phyloP scores from a whole-genome alignment of 2,888 invertebrate genomes.

The Zygothrica quintamaculata region DNA sequence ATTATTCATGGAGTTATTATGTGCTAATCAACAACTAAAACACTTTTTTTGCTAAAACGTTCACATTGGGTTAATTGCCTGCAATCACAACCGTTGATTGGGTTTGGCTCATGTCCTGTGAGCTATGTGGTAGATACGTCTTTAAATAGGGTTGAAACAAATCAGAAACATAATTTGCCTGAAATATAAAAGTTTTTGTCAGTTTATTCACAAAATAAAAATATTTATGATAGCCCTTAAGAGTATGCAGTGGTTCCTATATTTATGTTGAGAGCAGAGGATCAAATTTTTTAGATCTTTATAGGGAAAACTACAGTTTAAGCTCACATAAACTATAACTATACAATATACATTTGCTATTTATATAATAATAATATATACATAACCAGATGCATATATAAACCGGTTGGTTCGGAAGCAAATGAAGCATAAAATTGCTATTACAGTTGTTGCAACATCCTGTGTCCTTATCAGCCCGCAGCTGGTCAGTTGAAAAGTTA shows the following conservation, averaged over 20 bases:
- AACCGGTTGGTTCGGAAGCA: too few species aligned
- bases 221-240: constrained; percentile 47
- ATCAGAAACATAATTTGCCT: constrained; percentile 84
- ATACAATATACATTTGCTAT: too few species aligned
- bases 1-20: constrained; percentile 71
- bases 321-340: too few species aligned
- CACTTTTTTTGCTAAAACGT: not conserved
- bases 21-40: constrained; percentile 33
- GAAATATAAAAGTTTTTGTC: constrained; percentile 50
- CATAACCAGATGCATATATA: not conserved
- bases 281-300: too few species aligned
- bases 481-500: constrained; percentile 11
- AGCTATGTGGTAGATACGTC: constrained; percentile 74
- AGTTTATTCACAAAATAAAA: not conserved
- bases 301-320: too few species aligned
- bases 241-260: constrained; percentile 50
- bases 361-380: too few species aligned
- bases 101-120: constrained; percentile 76
- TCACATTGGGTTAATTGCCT: constrained; percentile 50
- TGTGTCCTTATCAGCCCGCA: constrained; percentile 8
- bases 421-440: constrained; percentile 53
- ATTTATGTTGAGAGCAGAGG: too few species aligned
- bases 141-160: constrained; percentile 65
- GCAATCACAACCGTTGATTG: constrained; percentile 57
- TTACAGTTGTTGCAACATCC: constrained; percentile 7